Evolutionary conservation across 2,113 vertebrate species (phyloP).

Genomic region (Laticauda laticaudata): DNA sequence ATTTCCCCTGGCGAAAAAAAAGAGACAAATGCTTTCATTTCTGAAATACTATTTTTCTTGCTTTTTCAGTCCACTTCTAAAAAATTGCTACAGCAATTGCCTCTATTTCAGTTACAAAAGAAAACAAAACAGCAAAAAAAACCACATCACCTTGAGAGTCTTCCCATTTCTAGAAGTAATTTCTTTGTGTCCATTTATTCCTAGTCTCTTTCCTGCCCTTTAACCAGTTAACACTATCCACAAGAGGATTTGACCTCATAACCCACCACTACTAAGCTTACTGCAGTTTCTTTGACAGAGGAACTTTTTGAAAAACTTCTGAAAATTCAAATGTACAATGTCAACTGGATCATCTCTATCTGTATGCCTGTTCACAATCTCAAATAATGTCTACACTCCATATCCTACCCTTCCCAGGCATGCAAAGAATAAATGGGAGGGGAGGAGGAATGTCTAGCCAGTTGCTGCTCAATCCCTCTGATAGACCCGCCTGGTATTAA

Average conservation of each 20-base stretch:
- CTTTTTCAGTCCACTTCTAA: neutral
- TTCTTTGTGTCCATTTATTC: neutral
- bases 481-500: neutral
- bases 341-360: neutral
- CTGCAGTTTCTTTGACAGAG: neutral
- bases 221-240: neutral
- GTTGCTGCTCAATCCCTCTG: neutral
- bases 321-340: neutral
- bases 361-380: neutral
- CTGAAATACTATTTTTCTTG: neutral
- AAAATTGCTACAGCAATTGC: neutral
- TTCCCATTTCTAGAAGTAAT: neutral
- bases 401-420: neutral
- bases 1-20: neutral
- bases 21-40: neutral
- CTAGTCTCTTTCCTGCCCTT: neutral
- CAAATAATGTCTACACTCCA: neutral
- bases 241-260: neutral
- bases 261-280: neutral
- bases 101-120: neutral
- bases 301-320: neutral
- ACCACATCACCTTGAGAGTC: neutral
- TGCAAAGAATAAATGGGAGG: neutral
- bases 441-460: neutral
- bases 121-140: neutral